Evolutionary conservation across 2,113 vertebrate genomes (phyloP).

Genomic region (Pseudonaja textilis): DNA sequence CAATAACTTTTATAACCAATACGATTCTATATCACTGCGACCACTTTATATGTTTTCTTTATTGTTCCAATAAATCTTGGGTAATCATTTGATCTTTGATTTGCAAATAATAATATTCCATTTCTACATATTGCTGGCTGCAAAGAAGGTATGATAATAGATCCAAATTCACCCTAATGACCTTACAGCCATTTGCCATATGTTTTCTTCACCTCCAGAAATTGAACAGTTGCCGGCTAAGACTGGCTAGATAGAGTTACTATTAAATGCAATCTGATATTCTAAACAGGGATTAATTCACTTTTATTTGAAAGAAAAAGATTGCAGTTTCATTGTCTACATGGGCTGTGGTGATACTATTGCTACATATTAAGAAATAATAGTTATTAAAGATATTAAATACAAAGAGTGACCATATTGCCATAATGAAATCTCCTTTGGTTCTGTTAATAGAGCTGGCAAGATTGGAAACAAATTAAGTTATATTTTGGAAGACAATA

Average conservation of each 20-base stretch:
- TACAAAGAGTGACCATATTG: not conserved
- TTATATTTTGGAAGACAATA: not conserved
- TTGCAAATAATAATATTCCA: constrained; percentile 8
- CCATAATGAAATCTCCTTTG: not conserved
- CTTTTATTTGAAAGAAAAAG: constrained; percentile 19
- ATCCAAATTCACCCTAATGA: constrained; percentile 32
- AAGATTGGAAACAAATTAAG: not conserved
- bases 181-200: constrained; percentile 20
- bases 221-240: constrained; percentile 40
- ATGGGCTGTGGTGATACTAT: constrained; percentile 5
- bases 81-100: not conserved
- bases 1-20: not conserved
- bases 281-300: constrained; percentile 35
- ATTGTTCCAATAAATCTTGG: not conserved
- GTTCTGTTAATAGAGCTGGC: not conserved
- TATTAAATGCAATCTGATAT: constrained; percentile 28
- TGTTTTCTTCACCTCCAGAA: constrained; percentile 38
- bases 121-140: not conserved
- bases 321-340: constrained; percentile 2
- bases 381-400: constrained; percentile 3
- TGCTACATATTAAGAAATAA: constrained; percentile 31
- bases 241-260: constrained; percentile 22
- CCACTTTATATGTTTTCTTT: not conserved
- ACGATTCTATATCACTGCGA: not conserved
- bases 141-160: constrained; percentile 23